Conservation (phyloP, 1,140 invertebrate genomes). For the Daktulosphaira vitifoliae region DNA sequence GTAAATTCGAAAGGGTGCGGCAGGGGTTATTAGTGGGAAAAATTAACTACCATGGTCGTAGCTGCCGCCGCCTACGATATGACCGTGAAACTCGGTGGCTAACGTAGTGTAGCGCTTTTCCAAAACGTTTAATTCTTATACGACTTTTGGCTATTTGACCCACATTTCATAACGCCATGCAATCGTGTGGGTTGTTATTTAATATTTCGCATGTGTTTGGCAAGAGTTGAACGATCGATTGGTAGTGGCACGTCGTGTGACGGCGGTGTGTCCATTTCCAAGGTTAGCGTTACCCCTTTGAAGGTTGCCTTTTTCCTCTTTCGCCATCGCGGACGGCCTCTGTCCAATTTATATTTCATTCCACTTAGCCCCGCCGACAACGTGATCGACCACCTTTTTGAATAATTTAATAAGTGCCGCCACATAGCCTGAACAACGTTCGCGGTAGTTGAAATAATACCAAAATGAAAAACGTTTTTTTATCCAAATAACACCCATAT, state of each 20-base stretch:
- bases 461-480: too few species aligned
- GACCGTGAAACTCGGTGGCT: not conserved
- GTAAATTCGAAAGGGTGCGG: too few species aligned
- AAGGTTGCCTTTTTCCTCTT: slow-evolving; percentile 16
- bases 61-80: not conserved
- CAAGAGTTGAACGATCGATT: slow-evolving; percentile 31
- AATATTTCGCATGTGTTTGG: slow-evolving; percentile 29
- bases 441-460: too few species aligned
- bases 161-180: slow-evolving; percentile 27
- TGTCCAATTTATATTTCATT: slow-evolving; percentile 11
- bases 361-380: not conserved
- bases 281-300: slow-evolving; percentile 7
- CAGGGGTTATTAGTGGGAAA: too few species aligned
- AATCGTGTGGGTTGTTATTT: slow-evolving; percentile 15
- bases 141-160: slow-evolving; percentile 12
- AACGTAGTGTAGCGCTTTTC: not conserved
- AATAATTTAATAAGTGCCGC: slow-evolving; percentile 20
- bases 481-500: too few species aligned
- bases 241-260: not conserved
- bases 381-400: slow-evolving; percentile 8
- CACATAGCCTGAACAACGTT: not conserved
- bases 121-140: slow-evolving; percentile 10
- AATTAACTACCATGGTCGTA: too few species aligned
- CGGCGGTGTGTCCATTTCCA: slow-evolving; percentile 13
- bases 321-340: not conserved